A percentile compares a stretch with the other conserved stretches of the same genome.
Evolutionary conservation across 2,888 invertebrate species (phyloP).

Genomic region (Dasysyrphus tricinctus): DNA sequence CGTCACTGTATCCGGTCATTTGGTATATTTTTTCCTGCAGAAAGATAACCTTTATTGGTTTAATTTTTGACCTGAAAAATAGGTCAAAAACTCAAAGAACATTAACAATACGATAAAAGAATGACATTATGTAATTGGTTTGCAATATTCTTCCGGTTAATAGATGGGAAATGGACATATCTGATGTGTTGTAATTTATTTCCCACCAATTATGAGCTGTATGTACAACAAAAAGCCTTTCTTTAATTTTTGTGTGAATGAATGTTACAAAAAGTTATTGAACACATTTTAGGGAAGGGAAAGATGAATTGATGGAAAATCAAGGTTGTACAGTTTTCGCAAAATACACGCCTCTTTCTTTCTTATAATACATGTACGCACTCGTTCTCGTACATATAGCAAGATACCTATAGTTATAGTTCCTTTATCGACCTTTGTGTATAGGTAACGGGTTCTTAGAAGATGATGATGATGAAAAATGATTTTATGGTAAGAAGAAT

Average conservation of each 20-base stretch:
- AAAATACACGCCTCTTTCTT: conserved; percentile 19
- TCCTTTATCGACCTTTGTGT: background rate
- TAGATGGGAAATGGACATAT: conserved; percentile 42
- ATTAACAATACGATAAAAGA: conserved; percentile 37
- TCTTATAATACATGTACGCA: background rate
- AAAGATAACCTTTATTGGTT: conserved; percentile 6
- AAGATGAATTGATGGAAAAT: conserved; percentile 7
- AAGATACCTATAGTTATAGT: no score
- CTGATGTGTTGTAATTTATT: conserved; percentile 29
- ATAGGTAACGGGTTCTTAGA: background rate
- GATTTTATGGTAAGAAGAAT: no score
- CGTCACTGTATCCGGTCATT: conserved; percentile 61
- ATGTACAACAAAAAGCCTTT: conserved; percentile 26
- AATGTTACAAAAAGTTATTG: background rate
- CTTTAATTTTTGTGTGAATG: conserved; percentile 4
- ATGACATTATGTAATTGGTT: conserved; percentile 65
- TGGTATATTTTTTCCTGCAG: conserved; percentile 24
- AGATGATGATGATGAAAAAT: no score
- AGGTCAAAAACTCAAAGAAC: conserved; percentile 29
- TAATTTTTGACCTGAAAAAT: conserved; percentile 35
- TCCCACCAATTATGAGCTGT: conserved; percentile 21
- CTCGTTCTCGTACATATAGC: no score
- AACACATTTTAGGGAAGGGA: background rate
- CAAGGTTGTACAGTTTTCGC: conserved; percentile 3
- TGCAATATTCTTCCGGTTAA: conserved; percentile 59